These are phyloP conservation scores for Trichonephila inaurata DNA, from an alignment of 1,140 invertebrate genomes.

Conservation along the genomic window DNA sequence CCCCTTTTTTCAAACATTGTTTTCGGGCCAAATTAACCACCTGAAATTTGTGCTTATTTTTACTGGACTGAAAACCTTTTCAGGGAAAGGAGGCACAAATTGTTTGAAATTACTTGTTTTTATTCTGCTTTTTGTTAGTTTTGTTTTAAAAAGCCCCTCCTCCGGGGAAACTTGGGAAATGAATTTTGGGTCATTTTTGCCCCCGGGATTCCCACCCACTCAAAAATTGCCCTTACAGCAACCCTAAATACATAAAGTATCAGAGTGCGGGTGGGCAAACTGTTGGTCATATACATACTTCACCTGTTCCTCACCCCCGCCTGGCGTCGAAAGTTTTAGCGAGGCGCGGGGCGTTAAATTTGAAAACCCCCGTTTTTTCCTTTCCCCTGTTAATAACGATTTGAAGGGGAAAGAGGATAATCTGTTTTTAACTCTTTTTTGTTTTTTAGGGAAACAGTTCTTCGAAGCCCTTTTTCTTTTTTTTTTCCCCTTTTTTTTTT, in stretches of 20 bases:
- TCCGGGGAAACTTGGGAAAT: too few relatives aligned
- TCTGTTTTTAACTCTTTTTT: not conserved
- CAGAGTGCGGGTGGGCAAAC: slow-evolving; percentile 21
- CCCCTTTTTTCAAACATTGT: too few relatives aligned
- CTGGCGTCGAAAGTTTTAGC: slow-evolving; percentile 55
- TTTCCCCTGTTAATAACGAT: slow-evolving; percentile 11
- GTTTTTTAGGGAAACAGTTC: not conserved
- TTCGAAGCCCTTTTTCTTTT: not conserved
- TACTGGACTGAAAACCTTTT: too few relatives aligned
- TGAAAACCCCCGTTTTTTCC: slow-evolving; percentile 53
- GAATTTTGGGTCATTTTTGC: not conserved
- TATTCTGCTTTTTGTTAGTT: too few relatives aligned
- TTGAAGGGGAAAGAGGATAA: slow-evolving; percentile 3
- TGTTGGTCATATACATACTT: slow-evolving; percentile 30
- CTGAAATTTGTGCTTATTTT: too few relatives aligned
- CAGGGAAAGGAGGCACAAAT: too few relatives aligned
- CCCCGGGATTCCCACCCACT: not conserved
- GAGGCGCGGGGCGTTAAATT: slow-evolving; percentile 3
- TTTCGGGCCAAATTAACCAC: too few relatives aligned
- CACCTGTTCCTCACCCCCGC: slow-evolving; percentile 54
- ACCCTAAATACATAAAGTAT: slow-evolving; percentile 44
- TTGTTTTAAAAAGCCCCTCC: too few relatives aligned
- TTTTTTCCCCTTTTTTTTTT: not conserved
- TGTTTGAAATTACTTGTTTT: too few relatives aligned
- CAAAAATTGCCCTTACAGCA: not conserved